Percentiles rank a stretch among this genome's conserved stretches.
Conservation (phyloP, 2,113 vertebrate species). For the Thermophis baileyi region DNA sequence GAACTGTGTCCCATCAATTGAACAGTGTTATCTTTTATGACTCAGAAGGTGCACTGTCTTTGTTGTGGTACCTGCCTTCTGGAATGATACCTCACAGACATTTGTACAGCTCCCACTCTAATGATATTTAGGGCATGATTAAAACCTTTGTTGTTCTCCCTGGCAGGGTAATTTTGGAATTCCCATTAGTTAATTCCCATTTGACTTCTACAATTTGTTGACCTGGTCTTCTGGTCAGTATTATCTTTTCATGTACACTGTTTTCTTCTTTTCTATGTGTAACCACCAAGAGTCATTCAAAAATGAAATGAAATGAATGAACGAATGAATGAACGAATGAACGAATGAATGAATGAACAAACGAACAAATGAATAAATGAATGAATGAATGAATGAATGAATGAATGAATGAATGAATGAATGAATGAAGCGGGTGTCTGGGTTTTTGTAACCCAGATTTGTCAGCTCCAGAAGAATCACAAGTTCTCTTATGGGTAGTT, state of each 20-base stretch:
- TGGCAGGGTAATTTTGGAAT: background rate
- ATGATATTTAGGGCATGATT: background rate
- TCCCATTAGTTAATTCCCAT: background rate
- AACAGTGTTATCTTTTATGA: background rate
- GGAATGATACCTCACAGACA: background rate
- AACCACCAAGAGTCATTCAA: background rate
- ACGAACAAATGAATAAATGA: too few species aligned
- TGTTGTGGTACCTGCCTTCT: background rate
- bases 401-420: too few species aligned
- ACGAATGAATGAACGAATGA: too few species aligned
- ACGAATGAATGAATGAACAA: too few species aligned
- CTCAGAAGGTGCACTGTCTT: background rate
- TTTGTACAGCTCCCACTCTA: background rate
- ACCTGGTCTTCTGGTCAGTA: background rate
- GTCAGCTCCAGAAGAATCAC: background rate
- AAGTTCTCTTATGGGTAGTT: background rate
- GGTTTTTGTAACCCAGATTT: background rate
- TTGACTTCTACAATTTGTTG: background rate
- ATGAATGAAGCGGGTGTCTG: background rate
- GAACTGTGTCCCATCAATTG: background rate
- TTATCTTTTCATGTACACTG: background rate
- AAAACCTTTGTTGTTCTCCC: background rate
- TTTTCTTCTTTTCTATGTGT: background rate
- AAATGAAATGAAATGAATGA: background rate
- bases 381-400: too few species aligned